Evolutionary conservation across 2,113 vertebrate genomes (phyloP), one percentile per base, ranked within the genome.

Genomic region (Tachysurus fulvidraco): DNA sequence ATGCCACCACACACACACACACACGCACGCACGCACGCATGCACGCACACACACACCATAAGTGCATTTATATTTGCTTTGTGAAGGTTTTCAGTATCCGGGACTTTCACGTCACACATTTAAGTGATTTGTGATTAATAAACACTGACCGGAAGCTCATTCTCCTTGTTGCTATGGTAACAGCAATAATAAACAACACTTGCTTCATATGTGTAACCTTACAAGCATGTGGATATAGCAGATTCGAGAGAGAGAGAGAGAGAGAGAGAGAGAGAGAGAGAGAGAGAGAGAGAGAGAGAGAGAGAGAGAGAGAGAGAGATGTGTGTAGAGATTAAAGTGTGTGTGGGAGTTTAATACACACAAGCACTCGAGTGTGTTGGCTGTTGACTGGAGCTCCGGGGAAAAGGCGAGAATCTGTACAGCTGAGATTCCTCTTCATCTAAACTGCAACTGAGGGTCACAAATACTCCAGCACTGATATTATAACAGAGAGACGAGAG

Each of bases 281-380:
- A 59, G 62, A 65, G 62, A 65, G 62, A 65, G 30, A 41, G 30
- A 71, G 30, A 65, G 62, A 64, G 62, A 25, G 57, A 60, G 57
- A 60, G 57, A 60, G 23, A 71, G 64, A 28, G n/a, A 64, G 62
- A 64, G 64, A 65, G 12, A 28, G 16, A 69, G 67, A 36, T 81
- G 50, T 86, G 73, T 78, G 84, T 64, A 17, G 55, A 52, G 69
- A 16, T 55, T 64, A 69, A 23, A 80, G 77, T 71, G 69, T 0
- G n/a, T 11, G 85, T 69, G 13, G n/a, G 41, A 73, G 50, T 57
- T 71, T 67, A 46, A 83, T 6, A 79, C 46, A 93, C 92, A 90
- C 88, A 93, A 91, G 88, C 86, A 92, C 89, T 91, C 77, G 82
- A 88, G 90, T 87, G 90, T 88, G 92, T 91, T 91, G 92, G 89